Evolutionary conservation across 2,888 invertebrate genomes (phyloP), one percentile per base, ranked within the genome.

Genomic region (Pterostichus madidus): DNA sequence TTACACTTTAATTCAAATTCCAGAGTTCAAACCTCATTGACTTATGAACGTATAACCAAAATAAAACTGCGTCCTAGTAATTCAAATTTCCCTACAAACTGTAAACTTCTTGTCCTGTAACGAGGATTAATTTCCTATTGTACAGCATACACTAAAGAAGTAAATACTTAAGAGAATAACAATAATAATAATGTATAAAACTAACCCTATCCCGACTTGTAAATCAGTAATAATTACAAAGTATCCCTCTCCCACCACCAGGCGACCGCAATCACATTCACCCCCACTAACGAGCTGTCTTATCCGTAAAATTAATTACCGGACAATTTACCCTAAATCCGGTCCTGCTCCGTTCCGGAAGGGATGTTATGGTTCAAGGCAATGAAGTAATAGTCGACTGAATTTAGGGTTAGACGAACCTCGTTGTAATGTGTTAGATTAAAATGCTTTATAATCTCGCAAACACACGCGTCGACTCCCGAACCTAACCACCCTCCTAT

Each of bases 331-430:
- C 32, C 13, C 81, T 75, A 39, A 75, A 46, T 81, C 32, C 81
- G n/a, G 13, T 7, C 32, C 81, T 81, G 81, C 15, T n/a, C 11
- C 53, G 35, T 31, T 56, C 53, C 80, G 80, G 80, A 75, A 81
- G 81, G 81, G 81, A 75, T 81, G 81, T 80, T 80, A 80, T 80
- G 80, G 73, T 80, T 80, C 35, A 73, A 75, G 61, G 81, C 81
- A 81, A 81, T 81, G 81, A 81, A 81, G 81, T 81, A 81, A 81
- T 81, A 81, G 81, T 46, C 81, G 44, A 81, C 81, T 75, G 59
- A 81, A 81, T 81, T 81, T 81, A 75, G 75, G 75, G 81, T 81
- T 81, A 73, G 73, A 75, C 46, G 68, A 73, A 75, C 44, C 75
- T 59, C 49, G 75, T 44, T 56, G 80, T 80, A 73, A 80, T 80